Evolutionary conservation across 2,888 invertebrate genomes (phyloP), one percentile per base, ranked within the genome.

Genomic region (Achlya flavicornis): DNA sequence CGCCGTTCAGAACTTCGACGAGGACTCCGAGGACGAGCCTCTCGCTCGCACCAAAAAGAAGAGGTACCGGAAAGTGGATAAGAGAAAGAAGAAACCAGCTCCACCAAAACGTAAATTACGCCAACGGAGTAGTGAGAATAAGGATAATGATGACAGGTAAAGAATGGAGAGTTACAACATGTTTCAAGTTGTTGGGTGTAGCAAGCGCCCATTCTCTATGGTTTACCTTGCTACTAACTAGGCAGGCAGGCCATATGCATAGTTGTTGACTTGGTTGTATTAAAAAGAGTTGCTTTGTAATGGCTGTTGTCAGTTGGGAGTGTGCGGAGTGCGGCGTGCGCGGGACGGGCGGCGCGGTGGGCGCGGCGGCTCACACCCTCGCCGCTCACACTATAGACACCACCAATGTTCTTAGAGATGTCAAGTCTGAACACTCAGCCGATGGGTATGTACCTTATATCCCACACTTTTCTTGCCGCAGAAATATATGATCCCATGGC

Each of bases 1-100:
- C 14, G 26, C 16, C 0, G 66, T 58, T 57, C 66, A 65, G 57
- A 70, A 78, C 12, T 64, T 62, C 14, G 69, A 71, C 19, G 33
- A 64, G 62, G 88, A 89, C 67, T 90, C 90, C 0, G 91, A 91
- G 65, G 88, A 91, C 72, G 92, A 92, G 68, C 93, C 93, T 0
- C 79, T 93, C 2, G 85, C 91, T 0, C 65, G 85, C 11, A 83
- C 86, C 3, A 89, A 89, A 65, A 90, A 88, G 71, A 88, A 85
- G 63, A 79, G 86, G 41, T 78, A 83, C 57, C 76, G 77, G 4
- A 91, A 88, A 77, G 78, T 81, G 14, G 82, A 84, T 1, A 88
- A 88, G 70, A 85, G 86, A 70, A 91, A 87, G 79, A 91, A 89
- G 76, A 87, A 87, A 73, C 57, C 80, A 16, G 74, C 78, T 32